Evolutionary conservation across 2,113 vertebrate genomes (phyloP).

Genomic region (Entosphenus tridentatus): DNA sequence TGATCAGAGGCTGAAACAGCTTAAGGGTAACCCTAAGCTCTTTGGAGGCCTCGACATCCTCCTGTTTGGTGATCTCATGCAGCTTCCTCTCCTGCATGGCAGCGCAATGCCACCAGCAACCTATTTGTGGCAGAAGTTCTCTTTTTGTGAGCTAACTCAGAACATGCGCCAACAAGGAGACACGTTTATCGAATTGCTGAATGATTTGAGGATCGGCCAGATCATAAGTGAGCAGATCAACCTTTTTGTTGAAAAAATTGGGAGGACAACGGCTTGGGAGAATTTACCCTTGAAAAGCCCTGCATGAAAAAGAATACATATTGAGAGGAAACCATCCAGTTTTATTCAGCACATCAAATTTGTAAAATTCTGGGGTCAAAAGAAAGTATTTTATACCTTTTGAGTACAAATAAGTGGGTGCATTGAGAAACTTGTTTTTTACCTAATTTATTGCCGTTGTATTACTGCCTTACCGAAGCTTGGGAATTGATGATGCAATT

Average conservation of each 20-base stretch:
- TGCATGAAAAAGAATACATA: too few relatives aligned
- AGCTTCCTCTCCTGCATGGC: not conserved
- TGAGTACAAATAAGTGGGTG: too few relatives aligned
- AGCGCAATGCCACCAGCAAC: not conserved
- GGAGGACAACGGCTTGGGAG: not conserved
- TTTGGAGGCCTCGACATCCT: not conserved
- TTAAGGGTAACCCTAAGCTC: not conserved
- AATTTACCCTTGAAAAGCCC: not conserved
- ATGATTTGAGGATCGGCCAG: not conserved
- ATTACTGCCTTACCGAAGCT: too few relatives aligned
- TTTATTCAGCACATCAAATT: too few relatives aligned
- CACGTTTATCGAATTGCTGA: not conserved
- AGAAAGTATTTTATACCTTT: too few relatives aligned
- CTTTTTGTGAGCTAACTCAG: not conserved
- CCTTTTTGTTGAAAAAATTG: not conserved
- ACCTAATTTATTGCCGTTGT: too few relatives aligned
- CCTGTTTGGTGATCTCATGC: not conserved
- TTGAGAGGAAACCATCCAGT: too few relatives aligned
- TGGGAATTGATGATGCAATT: too few relatives aligned
- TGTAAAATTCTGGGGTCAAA: too few relatives aligned
- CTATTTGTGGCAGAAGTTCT: not conserved
- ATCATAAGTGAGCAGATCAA: not conserved
- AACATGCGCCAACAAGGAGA: not conserved
- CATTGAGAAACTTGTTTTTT: too few relatives aligned
- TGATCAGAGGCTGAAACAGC: not conserved